Evolutionary conservation across 2,888 invertebrate species (phyloP), one percentile per base, ranked within the genome.

Genomic region (Germaria angustata): DNA sequence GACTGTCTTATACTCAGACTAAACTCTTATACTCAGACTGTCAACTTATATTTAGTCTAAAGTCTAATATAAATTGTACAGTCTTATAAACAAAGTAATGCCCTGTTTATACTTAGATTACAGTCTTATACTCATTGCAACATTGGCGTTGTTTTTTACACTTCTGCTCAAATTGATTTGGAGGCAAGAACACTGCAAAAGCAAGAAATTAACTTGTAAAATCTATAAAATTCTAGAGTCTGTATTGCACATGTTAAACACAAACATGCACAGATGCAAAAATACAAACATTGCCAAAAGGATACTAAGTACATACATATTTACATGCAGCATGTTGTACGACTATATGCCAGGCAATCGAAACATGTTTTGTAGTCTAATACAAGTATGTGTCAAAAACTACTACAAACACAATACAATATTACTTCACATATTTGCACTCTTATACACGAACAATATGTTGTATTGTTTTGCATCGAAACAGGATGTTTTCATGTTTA

Each of bases 301-400:
- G 4, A 61, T n/a, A 22, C 6, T 8, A 44, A 15, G 13, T 9
- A 11, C 3, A 53, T 9, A 15, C 32, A 53, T 28, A 24, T n/a
- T 32, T 24, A 32, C 15, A 53, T 32, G 9, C 5, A 15, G 24
- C 13, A 17, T 13, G 28, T 32, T 39, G 53, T 17, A 34, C 0
- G 20, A 32, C 8, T 44, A 17, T 24, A 49, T 24, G 46, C 20
- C 57, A 55, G 49, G 46, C 76, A 68, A 68, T 76, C 41, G 46
- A 22, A 76, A 66, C 46, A 68, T 76, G 76, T 76, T 57, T 41
- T 76, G 57, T 57, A 68, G 59, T 66, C 66, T 49, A 68, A 76
- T 51, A 57, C 49, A 59, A 51, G 49, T 49, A 32, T 57, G 57
- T 68, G 66, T 68, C 28, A 76, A 66, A 75, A 65, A 65, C 28